These are phyloP conservation scores for Pterobdella sp. DNA, from an alignment of 2,888 invertebrate genomes.

Conservation along the genomic window DNA sequence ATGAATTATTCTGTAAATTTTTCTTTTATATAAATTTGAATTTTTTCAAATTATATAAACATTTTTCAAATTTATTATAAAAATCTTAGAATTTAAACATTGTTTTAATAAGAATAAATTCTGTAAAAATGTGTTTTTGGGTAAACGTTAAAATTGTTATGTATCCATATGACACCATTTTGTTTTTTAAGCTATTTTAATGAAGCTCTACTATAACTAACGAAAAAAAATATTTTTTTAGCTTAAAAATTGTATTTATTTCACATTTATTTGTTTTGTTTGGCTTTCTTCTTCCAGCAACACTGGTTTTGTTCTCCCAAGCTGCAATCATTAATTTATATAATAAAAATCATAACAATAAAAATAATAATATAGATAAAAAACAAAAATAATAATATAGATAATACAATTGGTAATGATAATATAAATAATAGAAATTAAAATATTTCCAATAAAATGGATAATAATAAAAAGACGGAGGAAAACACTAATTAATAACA, in stretches of 20 bases:
- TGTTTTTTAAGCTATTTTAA: no score
- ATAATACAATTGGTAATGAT: neutral
- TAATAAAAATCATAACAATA: neutral
- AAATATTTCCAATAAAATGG: neutral
- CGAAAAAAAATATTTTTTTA: neutral
- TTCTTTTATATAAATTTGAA: no score
- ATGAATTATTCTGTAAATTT: no score
- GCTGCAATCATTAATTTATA: neutral
- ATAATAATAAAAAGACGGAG: neutral
- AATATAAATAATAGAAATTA: neutral
- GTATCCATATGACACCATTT: no score
- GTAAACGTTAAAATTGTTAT: no score
- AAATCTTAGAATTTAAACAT: no score
- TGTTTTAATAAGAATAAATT: no score
- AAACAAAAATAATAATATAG: neutral
- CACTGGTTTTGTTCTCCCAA: neutral
- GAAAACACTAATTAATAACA: no score
- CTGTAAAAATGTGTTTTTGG: no score
- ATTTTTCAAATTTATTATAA: no score
- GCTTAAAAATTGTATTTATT: neutral
- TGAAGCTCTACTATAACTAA: no score
- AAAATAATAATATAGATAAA: neutral
- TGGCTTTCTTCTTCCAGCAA: neutral
- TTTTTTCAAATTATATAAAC: no score
- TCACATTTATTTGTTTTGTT: neutral